Percentiles rank a stretch among this genome's conserved stretches.
Conservation (phyloP, 1,140 invertebrate species). For the Dryas iulia region DNA sequence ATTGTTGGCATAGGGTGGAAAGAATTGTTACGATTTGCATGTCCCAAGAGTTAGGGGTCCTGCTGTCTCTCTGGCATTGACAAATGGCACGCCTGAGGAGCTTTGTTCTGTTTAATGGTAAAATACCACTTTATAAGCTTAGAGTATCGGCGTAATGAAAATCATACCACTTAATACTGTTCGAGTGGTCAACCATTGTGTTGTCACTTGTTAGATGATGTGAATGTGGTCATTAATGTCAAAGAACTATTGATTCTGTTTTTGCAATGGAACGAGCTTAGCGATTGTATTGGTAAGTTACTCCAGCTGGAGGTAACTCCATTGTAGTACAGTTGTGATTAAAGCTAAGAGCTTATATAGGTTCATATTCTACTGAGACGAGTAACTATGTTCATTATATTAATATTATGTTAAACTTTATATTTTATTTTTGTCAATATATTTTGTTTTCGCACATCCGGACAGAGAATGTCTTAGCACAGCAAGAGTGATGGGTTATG, state of each 20-base stretch:
- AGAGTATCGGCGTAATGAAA: constrained; percentile 6
- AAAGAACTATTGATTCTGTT: not conserved
- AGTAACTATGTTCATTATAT: no score
- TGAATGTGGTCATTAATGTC: not conserved
- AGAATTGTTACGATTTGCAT: constrained; percentile 66
- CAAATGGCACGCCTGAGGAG: constrained; percentile 39
- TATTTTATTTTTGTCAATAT: no score
- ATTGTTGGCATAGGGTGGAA: constrained; percentile 36
- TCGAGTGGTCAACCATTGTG: not conserved
- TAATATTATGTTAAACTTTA: no score
- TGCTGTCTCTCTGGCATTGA: constrained; percentile 40
- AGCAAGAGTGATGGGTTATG: no score
- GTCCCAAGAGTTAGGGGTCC: constrained; percentile 37
- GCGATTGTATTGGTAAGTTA: not conserved
- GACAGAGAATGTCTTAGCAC: no score
- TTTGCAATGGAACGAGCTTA: not conserved
- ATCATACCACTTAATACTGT: not conserved
- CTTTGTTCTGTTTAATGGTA: constrained; percentile 40
- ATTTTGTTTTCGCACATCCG: no score
- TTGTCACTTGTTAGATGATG: not conserved
- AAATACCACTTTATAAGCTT: constrained; percentile 25
- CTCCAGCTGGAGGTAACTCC: no score
- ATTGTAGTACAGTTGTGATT: no score
- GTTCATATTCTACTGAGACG: no score
- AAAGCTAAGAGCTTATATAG: no score